These are phyloP conservation scores for Periplaneta americana DNA, from an alignment of 1,140 invertebrate species.

Conservation along the genomic window DNA sequence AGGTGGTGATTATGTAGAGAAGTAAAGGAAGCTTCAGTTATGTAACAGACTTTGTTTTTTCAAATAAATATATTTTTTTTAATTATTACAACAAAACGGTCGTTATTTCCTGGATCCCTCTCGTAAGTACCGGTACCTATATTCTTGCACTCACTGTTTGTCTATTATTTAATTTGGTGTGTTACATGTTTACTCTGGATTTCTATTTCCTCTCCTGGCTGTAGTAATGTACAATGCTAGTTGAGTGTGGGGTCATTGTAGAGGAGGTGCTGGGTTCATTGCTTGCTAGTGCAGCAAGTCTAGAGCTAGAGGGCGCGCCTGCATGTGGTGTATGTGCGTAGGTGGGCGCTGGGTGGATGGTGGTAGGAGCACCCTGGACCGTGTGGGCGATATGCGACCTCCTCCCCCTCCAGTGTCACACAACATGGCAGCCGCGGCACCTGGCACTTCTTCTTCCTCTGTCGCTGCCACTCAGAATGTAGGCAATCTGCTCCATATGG, in stretches of 20 bases:
- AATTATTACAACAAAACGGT: too few species aligned
- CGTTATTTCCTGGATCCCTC: too few species aligned
- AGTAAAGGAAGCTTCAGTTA: too few species aligned
- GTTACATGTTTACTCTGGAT: too few species aligned
- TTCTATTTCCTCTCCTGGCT: too few species aligned
- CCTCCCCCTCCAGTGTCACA: constrained; percentile 31
- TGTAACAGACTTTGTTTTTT: too few species aligned
- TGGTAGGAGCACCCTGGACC: constrained; percentile 51
- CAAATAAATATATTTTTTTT: too few species aligned
- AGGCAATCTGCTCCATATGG: constrained; percentile 79
- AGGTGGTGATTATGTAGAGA: too few species aligned
- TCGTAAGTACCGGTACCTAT: too few species aligned
- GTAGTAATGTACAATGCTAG: neutral
- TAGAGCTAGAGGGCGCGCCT: too few species aligned
- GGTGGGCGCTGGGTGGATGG: constrained; percentile 37
- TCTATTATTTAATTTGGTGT: too few species aligned
- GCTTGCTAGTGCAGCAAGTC: neutral
- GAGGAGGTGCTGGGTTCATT: neutral
- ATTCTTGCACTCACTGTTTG: too few species aligned
- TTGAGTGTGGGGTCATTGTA: neutral
- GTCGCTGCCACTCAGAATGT: constrained; percentile 53
- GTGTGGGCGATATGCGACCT: constrained; percentile 40
- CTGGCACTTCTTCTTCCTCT: constrained; percentile 42
- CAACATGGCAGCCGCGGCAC: constrained; percentile 41
- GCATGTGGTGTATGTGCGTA: constrained; percentile 2